phyloP scores from a whole-genome alignment of 2,797 vertebrate species.

The Helicolenus hilgendorfi region DNA sequence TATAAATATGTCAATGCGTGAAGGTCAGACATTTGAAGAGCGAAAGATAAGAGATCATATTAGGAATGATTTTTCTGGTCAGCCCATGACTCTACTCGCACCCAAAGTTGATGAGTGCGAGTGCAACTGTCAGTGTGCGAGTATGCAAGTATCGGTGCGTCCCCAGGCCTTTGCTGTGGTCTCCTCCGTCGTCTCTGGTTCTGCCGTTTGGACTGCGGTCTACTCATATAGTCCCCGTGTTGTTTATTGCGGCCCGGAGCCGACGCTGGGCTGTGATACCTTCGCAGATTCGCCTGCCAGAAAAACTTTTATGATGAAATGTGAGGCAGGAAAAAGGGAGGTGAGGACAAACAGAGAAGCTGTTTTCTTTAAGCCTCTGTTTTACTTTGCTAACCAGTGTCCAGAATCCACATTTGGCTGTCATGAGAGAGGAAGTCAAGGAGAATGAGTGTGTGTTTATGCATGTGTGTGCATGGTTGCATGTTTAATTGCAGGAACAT shows the following conservation, averaged over 20 bases:
- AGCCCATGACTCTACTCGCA: conserved; percentile 21
- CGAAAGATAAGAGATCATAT: conserved; percentile 17
- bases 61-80: conserved; percentile 35
- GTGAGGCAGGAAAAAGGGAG: conserved; percentile 82
- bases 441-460: conserved; percentile 39
- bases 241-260: conserved; percentile 85
- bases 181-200: conserved; percentile 80
- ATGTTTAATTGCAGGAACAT: conserved; percentile 34
- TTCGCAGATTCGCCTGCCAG: conserved; percentile 78
- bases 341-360: conserved; percentile 82
- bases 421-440: conserved; percentile 60
- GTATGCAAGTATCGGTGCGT: conserved; percentile 79
- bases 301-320: conserved; percentile 88
- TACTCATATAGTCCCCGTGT: conserved; percentile 77
- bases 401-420: conserved; percentile 85
- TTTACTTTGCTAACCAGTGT: conserved; percentile 80
- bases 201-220: conserved; percentile 76
- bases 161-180: conserved; percentile 83
- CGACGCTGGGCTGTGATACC: conserved; percentile 72
- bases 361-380: conserved; percentile 83
- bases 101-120: conserved; percentile 41
- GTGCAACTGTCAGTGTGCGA: conserved; percentile 46
- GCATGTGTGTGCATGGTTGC: conserved; percentile 22
- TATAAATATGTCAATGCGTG: neutral
- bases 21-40: conserved; percentile 29